Conservation (phyloP, 2,797 vertebrate species). For the Microctenopoma stevenorrisi region DNA sequence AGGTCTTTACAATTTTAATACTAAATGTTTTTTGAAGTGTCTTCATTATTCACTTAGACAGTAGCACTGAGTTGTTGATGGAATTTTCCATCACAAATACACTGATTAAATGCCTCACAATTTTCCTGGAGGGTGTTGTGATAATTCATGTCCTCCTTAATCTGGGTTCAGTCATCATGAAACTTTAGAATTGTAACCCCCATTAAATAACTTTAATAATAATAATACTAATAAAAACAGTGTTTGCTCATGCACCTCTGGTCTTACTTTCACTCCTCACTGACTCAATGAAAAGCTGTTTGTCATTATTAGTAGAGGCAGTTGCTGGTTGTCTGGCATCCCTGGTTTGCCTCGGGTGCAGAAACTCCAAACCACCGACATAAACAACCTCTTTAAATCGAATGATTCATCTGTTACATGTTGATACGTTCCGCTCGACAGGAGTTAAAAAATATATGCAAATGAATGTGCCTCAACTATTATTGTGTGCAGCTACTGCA, state of each 20-base stretch:
- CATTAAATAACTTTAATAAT: too few relatives aligned
- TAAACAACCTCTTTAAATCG: conserved; percentile 74
- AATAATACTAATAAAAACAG: too few relatives aligned
- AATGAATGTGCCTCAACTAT: conserved; percentile 29
- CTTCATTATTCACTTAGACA: not conserved
- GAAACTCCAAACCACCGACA: conserved; percentile 79
- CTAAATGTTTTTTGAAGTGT: not conserved
- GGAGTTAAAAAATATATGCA: conserved; percentile 58
- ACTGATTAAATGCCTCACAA: conserved; percentile 27
- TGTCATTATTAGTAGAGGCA: conserved; percentile 72
- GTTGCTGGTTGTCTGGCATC: conserved; percentile 75
- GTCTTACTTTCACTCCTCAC: conserved; percentile 64
- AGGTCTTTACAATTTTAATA: not conserved
- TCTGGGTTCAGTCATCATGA: conserved; percentile 9
- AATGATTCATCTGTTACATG: conserved; percentile 76
- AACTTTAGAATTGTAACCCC: not conserved
- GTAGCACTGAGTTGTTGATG: conserved; percentile 14
- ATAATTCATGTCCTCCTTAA: conserved; percentile 20
- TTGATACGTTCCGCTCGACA: conserved; percentile 56
- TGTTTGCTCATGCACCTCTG: conserved; percentile 43
- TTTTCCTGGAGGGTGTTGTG: conserved; percentile 1
- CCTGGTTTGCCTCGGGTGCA: conserved; percentile 75
- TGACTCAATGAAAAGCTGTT: conserved; percentile 69
- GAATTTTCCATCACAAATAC: conserved; percentile 28
- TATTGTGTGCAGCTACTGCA: conserved; percentile 42